Conservation (phyloP, 2,888 invertebrate genomes). For the Asteroscopus sphinx region DNA sequence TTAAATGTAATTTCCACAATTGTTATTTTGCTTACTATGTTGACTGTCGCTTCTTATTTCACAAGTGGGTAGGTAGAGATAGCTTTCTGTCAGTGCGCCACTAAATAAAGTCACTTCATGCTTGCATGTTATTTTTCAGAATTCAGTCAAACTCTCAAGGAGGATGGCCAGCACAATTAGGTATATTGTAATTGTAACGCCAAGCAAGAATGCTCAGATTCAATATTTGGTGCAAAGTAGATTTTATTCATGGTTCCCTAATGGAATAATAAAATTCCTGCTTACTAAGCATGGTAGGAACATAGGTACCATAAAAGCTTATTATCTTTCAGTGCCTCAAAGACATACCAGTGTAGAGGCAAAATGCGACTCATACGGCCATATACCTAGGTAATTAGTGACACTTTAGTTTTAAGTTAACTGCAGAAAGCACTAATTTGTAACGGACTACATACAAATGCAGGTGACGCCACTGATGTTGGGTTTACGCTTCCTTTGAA, state of each 20-base stretch:
- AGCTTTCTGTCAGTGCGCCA: not conserved
- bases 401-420: constrained; percentile 30
- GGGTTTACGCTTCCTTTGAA: not conserved
- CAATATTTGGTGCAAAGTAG: constrained; percentile 9
- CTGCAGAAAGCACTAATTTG: constrained; percentile 31
- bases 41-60: constrained; percentile 4
- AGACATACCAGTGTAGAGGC: constrained; percentile 1
- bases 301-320: too few species aligned
- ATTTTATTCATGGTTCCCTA: not conserved
- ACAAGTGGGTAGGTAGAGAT: not conserved
- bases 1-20: constrained; percentile 29
- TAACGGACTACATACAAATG: constrained; percentile 7
- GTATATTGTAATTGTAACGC: not conserved
- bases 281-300: not conserved
- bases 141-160: not conserved
- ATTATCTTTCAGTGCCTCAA: not conserved
- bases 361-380: constrained; percentile 23
- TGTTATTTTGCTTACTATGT: constrained; percentile 32
- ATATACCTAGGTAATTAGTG: constrained; percentile 27
- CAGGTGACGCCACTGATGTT: not conserved
- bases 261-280: not conserved
- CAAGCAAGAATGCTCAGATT: constrained; percentile 5
- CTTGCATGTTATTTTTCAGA: too few species aligned
- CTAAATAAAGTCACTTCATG: not conserved
- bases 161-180: not conserved